Base-by-base conservation (phyloP, 2,888 invertebrate genomes). In the Stomorhina lunata region DNA sequence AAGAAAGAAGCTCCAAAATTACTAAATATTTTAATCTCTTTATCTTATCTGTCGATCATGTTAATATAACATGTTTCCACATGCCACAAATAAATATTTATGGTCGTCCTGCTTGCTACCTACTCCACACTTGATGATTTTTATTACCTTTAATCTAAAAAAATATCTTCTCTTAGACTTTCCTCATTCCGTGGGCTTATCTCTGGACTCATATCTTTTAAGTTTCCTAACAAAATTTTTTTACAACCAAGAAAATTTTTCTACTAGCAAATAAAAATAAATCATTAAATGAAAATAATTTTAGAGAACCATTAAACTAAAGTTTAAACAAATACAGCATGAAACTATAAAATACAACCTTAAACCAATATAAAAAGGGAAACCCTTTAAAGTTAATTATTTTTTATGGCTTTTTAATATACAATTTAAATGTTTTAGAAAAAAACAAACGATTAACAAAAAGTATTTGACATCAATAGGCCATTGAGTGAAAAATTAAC, bases 351-450 rank as follows among this genome's bases (percentile, higher is more conserved):
- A 50, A 40, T 68, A 25, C 55, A 17, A 15, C 53, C 4, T 37
- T 37, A 43, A 55, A 17, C 9, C 55, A 45, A 2, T 20, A n/a
- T 22, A n/a, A 45, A 43, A 17, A 61, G 29, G 12, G 40, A 50
- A 25, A 53, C 10, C 22, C 43, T 6, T 25, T 43, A 65, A 57
- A 57, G 12, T 48, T 34, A 71, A 78, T 78, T 65, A 71, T 48
- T 20, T 55, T 78, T 78, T 65, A 78, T 63, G 12, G 2, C 7
- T 48, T 78, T 71, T 71, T 78, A 78, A 71, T 71, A 65, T 34
- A 68, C 10, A 45, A 69, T 69, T 69, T 43, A 68, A 45, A 29
- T 69, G 32, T 63, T 59, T 45, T 29, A n/a, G n/a, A n/a, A n/a
- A n/a, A n/a, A n/a, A n/a, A n/a, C 32, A 43, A 17, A 27, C 37